Base-by-base conservation (phyloP, 2,797 vertebrate species). In the Fistularia tabacaria region DNA sequence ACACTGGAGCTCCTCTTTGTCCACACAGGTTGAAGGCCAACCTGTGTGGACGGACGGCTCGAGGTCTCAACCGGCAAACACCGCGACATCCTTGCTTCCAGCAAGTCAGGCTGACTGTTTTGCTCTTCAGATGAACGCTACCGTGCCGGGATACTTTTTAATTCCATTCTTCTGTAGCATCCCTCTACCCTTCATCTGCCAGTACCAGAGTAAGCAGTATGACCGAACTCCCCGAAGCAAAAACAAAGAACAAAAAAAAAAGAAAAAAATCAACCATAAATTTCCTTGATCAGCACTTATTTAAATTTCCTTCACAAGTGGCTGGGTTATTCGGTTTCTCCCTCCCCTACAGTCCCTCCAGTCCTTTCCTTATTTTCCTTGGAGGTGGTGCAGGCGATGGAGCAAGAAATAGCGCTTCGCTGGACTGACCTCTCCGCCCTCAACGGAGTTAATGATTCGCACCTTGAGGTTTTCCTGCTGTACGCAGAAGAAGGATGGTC, bases 131-230 rank as follows among this genome's bases (percentile, higher is more conserved):
- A 90, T 78, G 88, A 92, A 94, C 72, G 86, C 89, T 57, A 87
- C 83, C 3, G 92, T 92, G 46, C 80, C 77, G 37, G 90, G 82
- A 77, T 93, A 91, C 81, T 92, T 93, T 78, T 91, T 95, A 59
- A 90, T 86, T 52, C 84, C 90, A 42, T 92, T 96, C 83, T 94
- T 93, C 79, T 97, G 94, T 75, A 83, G 85, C 66, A 62, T 94
- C 64, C 73, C 81, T 2, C 82, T 96, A 70, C 94, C 93, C 13
- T 95, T 92, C 79, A 87, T 96, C 88, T 98, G 94, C 85, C 91
- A 96, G 81, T 92, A 89, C 59, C 83, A 92, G 66, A 89, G 94
- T 95, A 91, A 95, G 67, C 88, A 40, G 39, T 40, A 10, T 40
- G 39, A 40, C 39, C 25, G 25, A 25, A 25, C 25, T 25, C 25